These are phyloP conservation scores for Rattus norvegicus DNA, from an alignment of 2,113 vertebrate genomes.

Conservation along the genomic window DNA sequence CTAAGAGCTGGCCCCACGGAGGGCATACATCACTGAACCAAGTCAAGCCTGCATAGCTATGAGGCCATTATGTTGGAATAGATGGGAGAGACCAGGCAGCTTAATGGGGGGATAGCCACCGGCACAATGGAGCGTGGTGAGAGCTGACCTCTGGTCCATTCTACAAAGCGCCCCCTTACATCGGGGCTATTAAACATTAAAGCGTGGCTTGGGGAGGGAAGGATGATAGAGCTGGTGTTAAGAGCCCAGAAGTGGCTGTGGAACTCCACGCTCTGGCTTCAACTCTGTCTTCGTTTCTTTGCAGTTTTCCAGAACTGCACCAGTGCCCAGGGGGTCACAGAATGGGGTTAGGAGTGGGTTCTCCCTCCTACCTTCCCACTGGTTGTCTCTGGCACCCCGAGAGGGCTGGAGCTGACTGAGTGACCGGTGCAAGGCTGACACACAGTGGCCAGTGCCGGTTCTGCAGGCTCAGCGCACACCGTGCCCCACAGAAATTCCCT, in stretches of 20 bases:
- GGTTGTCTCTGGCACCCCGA: rapidly evolving
- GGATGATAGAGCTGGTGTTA: rapidly evolving
- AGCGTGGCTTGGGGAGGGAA: neutral
- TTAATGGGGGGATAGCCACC: neutral
- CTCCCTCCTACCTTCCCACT: rapidly evolving
- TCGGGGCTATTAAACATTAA: neutral
- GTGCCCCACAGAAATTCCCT: rapidly evolving
- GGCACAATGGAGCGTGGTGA: neutral
- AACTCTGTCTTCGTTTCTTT: neutral
- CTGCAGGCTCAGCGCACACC: rapidly evolving
- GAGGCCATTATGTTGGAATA: neutral
- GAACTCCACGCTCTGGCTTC: neutral
- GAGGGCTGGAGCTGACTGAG: neutral
- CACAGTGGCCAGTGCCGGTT: rapidly evolving
- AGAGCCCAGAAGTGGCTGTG: neutral
- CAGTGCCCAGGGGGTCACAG: neutral
- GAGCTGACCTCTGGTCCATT: neutral
- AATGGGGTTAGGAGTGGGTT: neutral
- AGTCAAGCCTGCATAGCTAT: neutral
- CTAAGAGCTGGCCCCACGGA: neutral
- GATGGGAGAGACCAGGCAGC: neutral
- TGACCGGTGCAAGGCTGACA: neutral
- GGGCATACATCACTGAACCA: neutral
- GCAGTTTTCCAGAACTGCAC: neutral
- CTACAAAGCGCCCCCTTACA: neutral